Evolutionary conservation across 1,140 invertebrate genomes (phyloP).

Genomic region (Cotesia typhae): DNA sequence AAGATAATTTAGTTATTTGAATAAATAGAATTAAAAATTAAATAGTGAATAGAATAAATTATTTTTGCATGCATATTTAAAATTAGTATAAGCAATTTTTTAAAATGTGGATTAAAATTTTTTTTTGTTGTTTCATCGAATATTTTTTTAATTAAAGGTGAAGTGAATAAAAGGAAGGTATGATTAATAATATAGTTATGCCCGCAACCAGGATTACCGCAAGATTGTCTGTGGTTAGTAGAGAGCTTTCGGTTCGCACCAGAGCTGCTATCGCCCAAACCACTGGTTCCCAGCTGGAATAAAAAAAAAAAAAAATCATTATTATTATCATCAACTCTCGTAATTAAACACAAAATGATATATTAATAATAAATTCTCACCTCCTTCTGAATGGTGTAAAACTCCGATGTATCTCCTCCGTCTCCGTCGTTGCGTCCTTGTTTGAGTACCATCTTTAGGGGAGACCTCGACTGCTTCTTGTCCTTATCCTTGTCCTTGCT

Average conservation of each 20-base stretch:
- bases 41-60: no score
- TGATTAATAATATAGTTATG: constrained; percentile 65
- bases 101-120: constrained; percentile 12
- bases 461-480: constrained; percentile 72
- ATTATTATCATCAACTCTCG: not conserved
- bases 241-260: constrained; percentile 67
- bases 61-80: no score
- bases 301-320: constrained; percentile 40
- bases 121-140: constrained; percentile 2
- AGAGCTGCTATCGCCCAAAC: constrained; percentile 66
- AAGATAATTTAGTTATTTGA: not conserved
- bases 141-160: constrained; percentile 8
- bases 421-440: constrained; percentile 73
- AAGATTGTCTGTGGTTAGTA: constrained; percentile 68
- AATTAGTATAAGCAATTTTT: not conserved
- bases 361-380: constrained; percentile 58
- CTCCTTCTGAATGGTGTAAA: constrained; percentile 82
- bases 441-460: constrained; percentile 82
- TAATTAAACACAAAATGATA: not conserved
- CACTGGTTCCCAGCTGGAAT: constrained; percentile 64
- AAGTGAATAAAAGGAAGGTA: constrained; percentile 46
- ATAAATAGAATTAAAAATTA: no score
- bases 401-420: constrained; percentile 68
- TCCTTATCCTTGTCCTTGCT: constrained; percentile 64
- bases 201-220: constrained; percentile 67